Conservation (phyloP, 1,140 invertebrate genomes). For the Nylanderia fulva region DNA sequence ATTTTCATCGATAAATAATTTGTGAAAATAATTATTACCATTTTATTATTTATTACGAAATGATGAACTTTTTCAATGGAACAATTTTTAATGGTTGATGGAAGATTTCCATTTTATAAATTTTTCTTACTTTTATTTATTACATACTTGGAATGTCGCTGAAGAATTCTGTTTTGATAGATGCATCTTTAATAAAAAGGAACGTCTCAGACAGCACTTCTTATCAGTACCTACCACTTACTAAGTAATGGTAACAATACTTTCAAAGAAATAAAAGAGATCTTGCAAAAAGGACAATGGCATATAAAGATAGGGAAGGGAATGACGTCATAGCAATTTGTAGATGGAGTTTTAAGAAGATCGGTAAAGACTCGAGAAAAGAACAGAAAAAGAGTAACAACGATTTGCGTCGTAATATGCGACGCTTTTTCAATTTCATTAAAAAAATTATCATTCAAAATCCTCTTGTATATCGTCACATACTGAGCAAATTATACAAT, state of each 20-base stretch:
- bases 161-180: constrained; percentile 21
- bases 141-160: background rate
- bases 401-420: background rate
- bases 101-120: background rate
- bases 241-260: background rate
- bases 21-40: background rate
- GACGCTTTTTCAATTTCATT: background rate
- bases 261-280: constrained; percentile 8
- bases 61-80: background rate
- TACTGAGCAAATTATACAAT: background rate
- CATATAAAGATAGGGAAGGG: constrained; percentile 32
- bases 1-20: background rate
- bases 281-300: constrained; percentile 24
- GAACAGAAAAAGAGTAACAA: background rate
- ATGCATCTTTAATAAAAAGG: background rate
- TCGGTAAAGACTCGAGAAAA: background rate
- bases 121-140: background rate
- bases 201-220: background rate
- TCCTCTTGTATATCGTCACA: background rate
- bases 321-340: constrained; percentile 32
- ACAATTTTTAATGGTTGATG: background rate
- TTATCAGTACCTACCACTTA: background rate
- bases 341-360: constrained; percentile 3
- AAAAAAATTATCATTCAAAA: background rate
- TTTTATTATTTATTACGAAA: background rate